phyloP scores from a whole-genome alignment of 2,888 invertebrate genomes.

The Luperina testacea region DNA sequence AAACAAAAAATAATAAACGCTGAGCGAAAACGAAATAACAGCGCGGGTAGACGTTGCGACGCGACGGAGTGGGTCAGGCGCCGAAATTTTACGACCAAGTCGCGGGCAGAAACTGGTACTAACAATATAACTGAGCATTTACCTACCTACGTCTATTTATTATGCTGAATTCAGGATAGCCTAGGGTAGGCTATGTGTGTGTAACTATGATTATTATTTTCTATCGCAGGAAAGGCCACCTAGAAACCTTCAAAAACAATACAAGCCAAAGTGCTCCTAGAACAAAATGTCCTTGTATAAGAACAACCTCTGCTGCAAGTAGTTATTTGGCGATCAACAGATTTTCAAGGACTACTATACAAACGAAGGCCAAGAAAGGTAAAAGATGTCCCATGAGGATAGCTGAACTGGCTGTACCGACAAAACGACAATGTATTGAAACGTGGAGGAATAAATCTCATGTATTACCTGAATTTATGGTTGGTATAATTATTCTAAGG shows the following conservation, averaged over 20 bases:
- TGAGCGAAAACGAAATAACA: too few relatives aligned
- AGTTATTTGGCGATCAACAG: slow-evolving; percentile 4
- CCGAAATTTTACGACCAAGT: too few relatives aligned
- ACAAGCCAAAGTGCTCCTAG: background rate
- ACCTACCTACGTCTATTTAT: background rate
- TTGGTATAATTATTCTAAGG: slow-evolving; percentile 50
- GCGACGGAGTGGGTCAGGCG: too few relatives aligned
- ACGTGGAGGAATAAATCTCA: slow-evolving; percentile 80
- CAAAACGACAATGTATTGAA: slow-evolving; percentile 83
- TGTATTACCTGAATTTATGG: slow-evolving; percentile 81
- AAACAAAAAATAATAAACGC: too few relatives aligned
- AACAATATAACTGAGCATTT: background rate
- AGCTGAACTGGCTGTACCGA: slow-evolving; percentile 81
- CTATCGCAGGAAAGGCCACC: slow-evolving; percentile 23
- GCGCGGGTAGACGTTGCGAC: too few relatives aligned
- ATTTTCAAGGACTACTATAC: background rate
- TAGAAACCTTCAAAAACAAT: background rate
- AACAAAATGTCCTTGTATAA: slow-evolving; percentile 10
- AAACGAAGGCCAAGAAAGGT: slow-evolving; percentile 34
- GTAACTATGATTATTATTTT: slow-evolving; percentile 11
- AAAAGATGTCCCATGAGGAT: slow-evolving; percentile 79
- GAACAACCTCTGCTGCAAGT: background rate
- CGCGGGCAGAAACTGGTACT: background rate
- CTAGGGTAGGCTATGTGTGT: background rate
- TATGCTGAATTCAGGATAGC: background rate